A percentile compares a stretch with the other conserved stretches of the same genome.
Evolutionary conservation across 2,113 vertebrate species (phyloP).

Genomic region (Sus scrofa): DNA sequence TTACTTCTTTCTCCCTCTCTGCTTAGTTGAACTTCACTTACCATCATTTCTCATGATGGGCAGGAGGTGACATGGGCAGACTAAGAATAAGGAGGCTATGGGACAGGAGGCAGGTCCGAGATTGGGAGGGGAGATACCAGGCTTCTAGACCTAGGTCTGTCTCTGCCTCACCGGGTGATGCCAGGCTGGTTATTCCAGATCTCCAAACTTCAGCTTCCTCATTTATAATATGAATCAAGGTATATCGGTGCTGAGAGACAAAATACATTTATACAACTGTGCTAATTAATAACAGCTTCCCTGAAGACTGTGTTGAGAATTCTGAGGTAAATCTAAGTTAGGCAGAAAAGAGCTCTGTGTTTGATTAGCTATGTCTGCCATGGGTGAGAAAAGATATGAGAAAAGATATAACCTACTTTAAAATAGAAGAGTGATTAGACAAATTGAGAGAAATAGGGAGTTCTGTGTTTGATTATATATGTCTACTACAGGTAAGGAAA

Average conservation of each 20-base stretch:
- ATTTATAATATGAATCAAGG: not conserved
- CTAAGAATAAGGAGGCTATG: not conserved
- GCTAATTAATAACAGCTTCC: not conserved
- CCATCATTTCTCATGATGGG: not conserved
- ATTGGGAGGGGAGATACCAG: rapidly evolving
- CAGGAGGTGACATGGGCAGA: not conserved
- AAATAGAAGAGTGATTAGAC: not conserved
- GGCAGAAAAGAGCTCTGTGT: not conserved
- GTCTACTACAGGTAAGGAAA: not conserved
- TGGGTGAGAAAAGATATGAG: too few relatives aligned
- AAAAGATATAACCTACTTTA: not conserved
- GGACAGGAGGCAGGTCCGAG: not conserved
- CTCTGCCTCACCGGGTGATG: not conserved
- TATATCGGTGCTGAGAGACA: not conserved
- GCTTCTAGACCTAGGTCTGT: not conserved
- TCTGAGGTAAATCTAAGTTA: not conserved
- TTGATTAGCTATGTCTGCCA: not conserved
- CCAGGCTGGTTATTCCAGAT: not conserved
- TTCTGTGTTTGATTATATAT: not conserved
- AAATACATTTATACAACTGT: not conserved
- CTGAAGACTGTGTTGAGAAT: not conserved
- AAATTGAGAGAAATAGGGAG: not conserved
- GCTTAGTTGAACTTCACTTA: conserved; percentile 1
- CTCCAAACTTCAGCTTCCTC: not conserved
- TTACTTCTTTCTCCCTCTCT: not conserved